Conservation (phyloP, 2,888 invertebrate genomes). For the Acrobasis repandana region DNA sequence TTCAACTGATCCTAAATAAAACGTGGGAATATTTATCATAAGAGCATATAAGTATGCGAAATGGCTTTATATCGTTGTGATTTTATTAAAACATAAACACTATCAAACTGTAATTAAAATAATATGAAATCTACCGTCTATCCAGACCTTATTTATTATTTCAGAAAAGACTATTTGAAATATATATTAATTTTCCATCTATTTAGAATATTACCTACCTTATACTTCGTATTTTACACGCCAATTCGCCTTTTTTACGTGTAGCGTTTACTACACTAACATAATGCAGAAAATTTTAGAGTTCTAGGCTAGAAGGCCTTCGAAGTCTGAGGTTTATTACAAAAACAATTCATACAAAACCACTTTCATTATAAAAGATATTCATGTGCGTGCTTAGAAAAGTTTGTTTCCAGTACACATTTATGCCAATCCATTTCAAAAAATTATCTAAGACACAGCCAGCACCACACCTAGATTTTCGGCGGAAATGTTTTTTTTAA, state of each 20-base stretch:
- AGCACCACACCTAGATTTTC: no score
- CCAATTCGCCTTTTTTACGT: not conserved
- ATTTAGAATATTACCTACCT: not conserved
- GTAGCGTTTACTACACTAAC: not conserved
- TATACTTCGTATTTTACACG: not conserved
- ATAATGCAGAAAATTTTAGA: not conserved
- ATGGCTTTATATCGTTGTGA: not conserved
- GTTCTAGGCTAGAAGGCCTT: not conserved
- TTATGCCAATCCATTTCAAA: not conserved
- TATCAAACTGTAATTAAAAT: not conserved
- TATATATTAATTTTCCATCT: no score
- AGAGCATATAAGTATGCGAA: no score
- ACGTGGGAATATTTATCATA: not conserved
- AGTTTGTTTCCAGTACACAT: not conserved
- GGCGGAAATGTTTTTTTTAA: no score
- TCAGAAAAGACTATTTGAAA: not conserved
- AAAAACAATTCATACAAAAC: not conserved
- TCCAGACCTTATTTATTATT: not conserved
- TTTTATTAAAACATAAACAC: not conserved
- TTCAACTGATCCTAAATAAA: not conserved
- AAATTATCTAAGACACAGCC: no score
- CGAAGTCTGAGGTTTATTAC: not conserved
- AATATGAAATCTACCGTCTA: not conserved
- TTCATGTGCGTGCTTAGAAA: not conserved
- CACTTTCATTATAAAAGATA: not conserved